Evolutionary conservation across 2,113 vertebrate species (phyloP).

Genomic region (Sinocyclocheilus maitianheensis): DNA sequence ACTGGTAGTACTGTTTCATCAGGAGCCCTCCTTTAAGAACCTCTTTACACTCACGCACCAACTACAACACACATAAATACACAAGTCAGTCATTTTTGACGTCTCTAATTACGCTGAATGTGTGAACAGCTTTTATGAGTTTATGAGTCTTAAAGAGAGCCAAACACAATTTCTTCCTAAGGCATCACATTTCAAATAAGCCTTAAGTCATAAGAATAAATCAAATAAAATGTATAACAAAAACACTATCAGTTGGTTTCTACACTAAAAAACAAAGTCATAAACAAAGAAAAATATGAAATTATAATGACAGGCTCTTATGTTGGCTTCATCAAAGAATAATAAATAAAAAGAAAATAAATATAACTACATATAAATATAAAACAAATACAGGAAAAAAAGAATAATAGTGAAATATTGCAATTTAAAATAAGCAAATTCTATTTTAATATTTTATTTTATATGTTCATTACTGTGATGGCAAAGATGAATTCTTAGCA

Average conservation of each 20-base stretch:
- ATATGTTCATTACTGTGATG: no score
- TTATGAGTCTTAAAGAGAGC: not conserved
- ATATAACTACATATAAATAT: no score
- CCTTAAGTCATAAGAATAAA: not conserved
- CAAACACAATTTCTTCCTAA: not conserved
- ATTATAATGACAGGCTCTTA: not conserved
- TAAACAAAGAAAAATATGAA: not conserved
- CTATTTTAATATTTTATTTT: no score
- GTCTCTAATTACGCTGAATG: not conserved
- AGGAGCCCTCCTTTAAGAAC: slow-evolving; percentile 95
- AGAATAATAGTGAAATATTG: no score
- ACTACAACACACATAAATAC: slow-evolving; percentile 75
- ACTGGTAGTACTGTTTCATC: slow-evolving; percentile 99
- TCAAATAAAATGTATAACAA: not conserved
- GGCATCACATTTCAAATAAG: not conserved
- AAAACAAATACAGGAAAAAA: no score
- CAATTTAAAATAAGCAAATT: no score
- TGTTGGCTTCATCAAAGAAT: not conserved
- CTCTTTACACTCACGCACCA: slow-evolving; percentile 97
- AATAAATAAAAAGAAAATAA: no score
- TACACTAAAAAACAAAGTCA: not conserved
- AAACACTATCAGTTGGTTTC: not conserved
- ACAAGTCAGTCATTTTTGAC: not conserved
- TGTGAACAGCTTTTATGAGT: not conserved
- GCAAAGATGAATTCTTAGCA: no score